Evolutionary conservation across 2,888 invertebrate species (phyloP).

Genomic region (Molanna angustata): DNA sequence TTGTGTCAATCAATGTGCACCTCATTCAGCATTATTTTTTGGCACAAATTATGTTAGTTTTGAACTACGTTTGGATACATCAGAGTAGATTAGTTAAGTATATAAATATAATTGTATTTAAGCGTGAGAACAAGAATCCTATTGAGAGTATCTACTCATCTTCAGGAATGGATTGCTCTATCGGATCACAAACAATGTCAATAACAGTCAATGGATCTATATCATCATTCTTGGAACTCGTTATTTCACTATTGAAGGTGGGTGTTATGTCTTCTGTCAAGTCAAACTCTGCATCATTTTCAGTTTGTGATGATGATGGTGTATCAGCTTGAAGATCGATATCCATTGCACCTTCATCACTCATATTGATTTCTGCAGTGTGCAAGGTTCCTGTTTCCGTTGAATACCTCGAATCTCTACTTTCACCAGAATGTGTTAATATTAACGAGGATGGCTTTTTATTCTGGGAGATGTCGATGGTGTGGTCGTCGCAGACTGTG

Average conservation of each 20-base stretch:
- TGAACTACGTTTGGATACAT: no score
- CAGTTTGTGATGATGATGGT: slow-evolving; percentile 27
- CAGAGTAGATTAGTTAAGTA: no score
- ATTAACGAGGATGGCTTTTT: slow-evolving; percentile 1
- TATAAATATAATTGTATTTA: no score
- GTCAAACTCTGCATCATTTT: slow-evolving; percentile 27
- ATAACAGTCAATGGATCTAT: slow-evolving; percentile 31
- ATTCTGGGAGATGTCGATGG: slow-evolving; percentile 3
- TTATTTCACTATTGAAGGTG: slow-evolving; percentile 23
- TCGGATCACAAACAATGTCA: slow-evolving; percentile 22
- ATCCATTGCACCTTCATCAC: slow-evolving; percentile 23
- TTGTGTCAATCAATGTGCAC: no score
- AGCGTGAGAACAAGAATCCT: no score
- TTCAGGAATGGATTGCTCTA: slow-evolving; percentile 5
- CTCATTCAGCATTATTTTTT: no score
- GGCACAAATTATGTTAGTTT: no score
- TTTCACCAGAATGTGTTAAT: slow-evolving; percentile 21
- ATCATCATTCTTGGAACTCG: slow-evolving; percentile 27
- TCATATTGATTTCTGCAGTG: slow-evolving; percentile 29
- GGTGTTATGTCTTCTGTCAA: slow-evolving; percentile 29
- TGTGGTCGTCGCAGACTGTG: slow-evolving; percentile 28
- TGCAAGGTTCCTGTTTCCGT: slow-evolving; percentile 30
- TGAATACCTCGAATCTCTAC: slow-evolving; percentile 29
- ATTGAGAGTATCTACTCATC: slow-evolving; percentile 12
- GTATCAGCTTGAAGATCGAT: slow-evolving; percentile 26